Conservation (phyloP, 2,113 vertebrate genomes). For the Rissa tridactyla region DNA sequence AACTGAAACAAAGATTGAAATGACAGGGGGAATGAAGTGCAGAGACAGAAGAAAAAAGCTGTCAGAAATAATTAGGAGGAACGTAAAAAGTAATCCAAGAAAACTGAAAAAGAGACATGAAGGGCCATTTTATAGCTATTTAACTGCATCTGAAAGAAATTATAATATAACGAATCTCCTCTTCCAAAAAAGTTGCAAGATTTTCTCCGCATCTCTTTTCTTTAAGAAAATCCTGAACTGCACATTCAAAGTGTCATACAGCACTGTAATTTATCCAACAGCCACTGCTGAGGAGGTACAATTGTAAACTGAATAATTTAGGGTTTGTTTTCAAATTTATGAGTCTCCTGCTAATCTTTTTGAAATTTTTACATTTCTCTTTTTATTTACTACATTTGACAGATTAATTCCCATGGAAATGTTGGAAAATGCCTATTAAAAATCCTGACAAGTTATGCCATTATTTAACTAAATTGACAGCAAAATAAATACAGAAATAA, state of each 20-base stretch:
- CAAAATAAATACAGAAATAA: not conserved
- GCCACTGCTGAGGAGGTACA: not conserved
- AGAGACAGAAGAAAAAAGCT: not conserved
- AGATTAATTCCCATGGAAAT: not conserved
- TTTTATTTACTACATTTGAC: not conserved
- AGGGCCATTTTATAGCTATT: not conserved
- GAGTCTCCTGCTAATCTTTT: not conserved
- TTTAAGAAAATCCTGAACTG: not conserved
- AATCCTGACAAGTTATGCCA: not conserved
- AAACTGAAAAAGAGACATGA: not conserved
- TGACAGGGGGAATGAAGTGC: not conserved
- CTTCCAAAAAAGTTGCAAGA: not conserved
- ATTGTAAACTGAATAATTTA: not conserved
- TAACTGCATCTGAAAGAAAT: not conserved
- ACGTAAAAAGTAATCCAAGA: not conserved
- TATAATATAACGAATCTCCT: not conserved
- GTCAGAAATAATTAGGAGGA: slow-evolving; percentile 7
- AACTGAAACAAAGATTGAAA: not conserved
- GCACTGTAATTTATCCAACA: not conserved
- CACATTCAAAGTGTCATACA: not conserved
- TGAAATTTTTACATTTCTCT: not conserved
- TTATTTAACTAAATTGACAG: not conserved
- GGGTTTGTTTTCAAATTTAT: not conserved
- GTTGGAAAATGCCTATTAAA: not conserved
- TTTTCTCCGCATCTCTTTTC: not conserved